Evolutionary conservation across 1,140 invertebrate genomes (phyloP).

Genomic region (Mya arenaria): DNA sequence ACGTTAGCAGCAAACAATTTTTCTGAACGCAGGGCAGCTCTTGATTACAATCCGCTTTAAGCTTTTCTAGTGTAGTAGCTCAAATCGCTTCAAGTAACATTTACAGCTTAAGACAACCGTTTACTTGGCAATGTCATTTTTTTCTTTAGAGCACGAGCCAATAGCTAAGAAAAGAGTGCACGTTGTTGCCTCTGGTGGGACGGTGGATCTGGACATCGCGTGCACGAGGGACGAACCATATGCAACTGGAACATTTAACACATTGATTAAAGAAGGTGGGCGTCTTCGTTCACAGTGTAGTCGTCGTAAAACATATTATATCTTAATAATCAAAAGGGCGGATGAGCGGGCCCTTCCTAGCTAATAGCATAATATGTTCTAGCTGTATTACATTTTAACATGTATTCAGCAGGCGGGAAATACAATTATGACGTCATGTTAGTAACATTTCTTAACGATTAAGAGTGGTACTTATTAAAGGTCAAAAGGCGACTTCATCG

Average conservation of each 20-base stretch:
- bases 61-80: background rate
- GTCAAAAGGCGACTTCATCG: too few relatives aligned
- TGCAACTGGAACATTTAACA: slow-evolving; percentile 23
- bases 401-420: too few relatives aligned
- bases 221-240: slow-evolving; percentile 37
- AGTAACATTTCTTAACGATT: too few relatives aligned
- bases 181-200: background rate
- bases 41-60: background rate
- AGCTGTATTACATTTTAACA: too few relatives aligned
- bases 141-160: background rate
- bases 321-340: too few relatives aligned
- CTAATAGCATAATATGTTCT: too few relatives aligned
- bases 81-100: background rate
- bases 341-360: too few relatives aligned
- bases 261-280: slow-evolving; percentile 46
- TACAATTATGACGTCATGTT: too few relatives aligned
- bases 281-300: too few relatives aligned
- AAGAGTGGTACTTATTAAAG: too few relatives aligned
- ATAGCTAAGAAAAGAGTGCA: background rate
- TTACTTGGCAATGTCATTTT: background rate
- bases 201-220: background rate
- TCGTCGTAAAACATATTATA: too few relatives aligned
- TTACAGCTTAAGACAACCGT: background rate
- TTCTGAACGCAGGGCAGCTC: background rate
- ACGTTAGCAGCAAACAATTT: background rate